Evolutionary conservation across 1,140 invertebrate species (phyloP).

Genomic region (Phenacoccus solenopsis): DNA sequence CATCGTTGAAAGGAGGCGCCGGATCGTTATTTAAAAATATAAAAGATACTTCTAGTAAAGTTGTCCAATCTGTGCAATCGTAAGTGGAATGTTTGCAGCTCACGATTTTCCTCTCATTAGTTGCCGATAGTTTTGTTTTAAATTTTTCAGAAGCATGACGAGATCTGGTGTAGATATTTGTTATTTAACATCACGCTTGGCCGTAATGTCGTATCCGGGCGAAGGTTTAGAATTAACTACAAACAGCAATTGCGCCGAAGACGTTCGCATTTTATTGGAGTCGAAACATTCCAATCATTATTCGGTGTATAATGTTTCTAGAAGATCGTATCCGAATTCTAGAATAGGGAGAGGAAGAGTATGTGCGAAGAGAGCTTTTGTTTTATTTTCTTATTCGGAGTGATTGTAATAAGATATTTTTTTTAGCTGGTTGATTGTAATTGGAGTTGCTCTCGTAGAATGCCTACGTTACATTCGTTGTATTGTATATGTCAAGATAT

Average conservation of each 20-base stretch:
- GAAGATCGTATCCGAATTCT: constrained; percentile 43
- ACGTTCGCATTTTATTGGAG: constrained; percentile 63
- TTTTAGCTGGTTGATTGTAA: constrained; percentile 47
- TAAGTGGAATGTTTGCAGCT: constrained; percentile 40
- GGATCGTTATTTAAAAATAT: constrained; percentile 83
- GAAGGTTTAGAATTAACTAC: constrained; percentile 88
- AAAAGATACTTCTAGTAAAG: constrained; percentile 90
- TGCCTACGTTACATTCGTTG: constrained; percentile 57
- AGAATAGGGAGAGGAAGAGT: constrained; percentile 36
- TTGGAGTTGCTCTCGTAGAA: constrained; percentile 34
- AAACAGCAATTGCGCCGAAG: constrained; percentile 84
- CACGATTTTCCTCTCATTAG: too few species aligned
- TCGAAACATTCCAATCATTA: constrained; percentile 60
- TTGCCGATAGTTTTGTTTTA: too few species aligned
- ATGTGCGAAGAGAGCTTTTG: constrained; percentile 19
- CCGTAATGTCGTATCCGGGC: constrained; percentile 87
- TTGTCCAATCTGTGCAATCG: constrained; percentile 92
- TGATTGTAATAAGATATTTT: too few species aligned
- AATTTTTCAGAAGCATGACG: constrained; percentile 60
- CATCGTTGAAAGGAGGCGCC: constrained; percentile 66
- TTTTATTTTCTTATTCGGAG: background rate
- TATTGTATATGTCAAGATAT: constrained; percentile 77
- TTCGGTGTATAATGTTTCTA: constrained; percentile 68
- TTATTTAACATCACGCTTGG: constrained; percentile 75
- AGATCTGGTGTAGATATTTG: constrained; percentile 77